Conservation (phyloP, 2,113 vertebrate genomes). For the Terrapene triunguis region DNA sequence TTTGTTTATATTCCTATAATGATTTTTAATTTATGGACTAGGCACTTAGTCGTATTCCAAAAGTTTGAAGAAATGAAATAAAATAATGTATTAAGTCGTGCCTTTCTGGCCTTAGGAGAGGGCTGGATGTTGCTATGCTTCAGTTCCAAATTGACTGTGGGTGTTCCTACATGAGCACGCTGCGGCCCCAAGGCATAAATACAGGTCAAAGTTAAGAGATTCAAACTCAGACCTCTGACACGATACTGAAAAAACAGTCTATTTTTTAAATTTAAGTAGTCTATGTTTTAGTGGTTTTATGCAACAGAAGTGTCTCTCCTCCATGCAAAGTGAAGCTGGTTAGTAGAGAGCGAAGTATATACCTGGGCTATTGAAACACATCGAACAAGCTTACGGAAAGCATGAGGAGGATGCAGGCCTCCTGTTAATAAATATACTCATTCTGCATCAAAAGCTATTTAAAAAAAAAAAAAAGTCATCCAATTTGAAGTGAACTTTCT, state of each 20-base stretch:
- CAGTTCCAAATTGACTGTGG: conserved; percentile 9
- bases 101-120: conserved; percentile 62
- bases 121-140: conserved; percentile 30
- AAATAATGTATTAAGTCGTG: conserved; percentile 37
- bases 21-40: conserved; percentile 30
- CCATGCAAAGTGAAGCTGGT: background rate
- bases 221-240: conserved; percentile 38
- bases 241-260: background rate
- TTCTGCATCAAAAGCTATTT: background rate
- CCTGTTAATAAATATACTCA: background rate
- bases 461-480: background rate
- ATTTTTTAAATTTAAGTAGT: background rate
- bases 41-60: conserved; percentile 7
- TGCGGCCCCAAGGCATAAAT: conserved; percentile 16
- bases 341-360: background rate
- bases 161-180: conserved; percentile 20
- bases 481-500: conserved; percentile 27
- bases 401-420: background rate
- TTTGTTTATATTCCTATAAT: background rate
- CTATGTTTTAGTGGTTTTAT: background rate
- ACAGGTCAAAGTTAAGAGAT: conserved; percentile 25
- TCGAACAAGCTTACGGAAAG: background rate
- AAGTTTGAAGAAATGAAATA: conserved; percentile 41
- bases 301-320: background rate
- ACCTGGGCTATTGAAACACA: background rate